phyloP scores from a whole-genome alignment of 2,888 invertebrate species.

The Trachelus tabidus region DNA sequence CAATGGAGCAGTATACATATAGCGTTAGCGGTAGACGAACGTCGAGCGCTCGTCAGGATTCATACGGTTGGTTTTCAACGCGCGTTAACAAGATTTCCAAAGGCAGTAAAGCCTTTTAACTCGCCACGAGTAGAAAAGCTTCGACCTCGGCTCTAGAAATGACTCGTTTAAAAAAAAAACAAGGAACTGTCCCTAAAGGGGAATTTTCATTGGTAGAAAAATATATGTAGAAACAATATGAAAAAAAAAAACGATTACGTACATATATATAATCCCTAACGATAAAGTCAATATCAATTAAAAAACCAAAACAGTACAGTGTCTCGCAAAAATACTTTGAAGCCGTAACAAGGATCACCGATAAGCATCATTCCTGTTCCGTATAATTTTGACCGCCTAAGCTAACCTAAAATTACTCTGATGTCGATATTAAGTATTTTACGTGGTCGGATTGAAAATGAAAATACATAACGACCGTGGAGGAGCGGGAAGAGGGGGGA shows the following conservation, averaged over 20 bases:
- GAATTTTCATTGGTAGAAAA: neutral
- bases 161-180: neutral
- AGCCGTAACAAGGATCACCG: neutral
- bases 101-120: conserved; percentile 57
- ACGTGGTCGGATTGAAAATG: neutral
- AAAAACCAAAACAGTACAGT: neutral
- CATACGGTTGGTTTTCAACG: conserved; percentile 58
- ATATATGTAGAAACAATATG: neutral
- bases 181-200: neutral
- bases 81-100: conserved; percentile 56
- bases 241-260: neutral
- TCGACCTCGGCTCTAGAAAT: neutral
- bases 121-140: conserved; percentile 12
- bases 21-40: neutral
- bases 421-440: neutral
- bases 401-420: neutral
- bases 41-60: conserved; percentile 51
- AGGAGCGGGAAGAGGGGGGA: too few species aligned
- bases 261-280: neutral
- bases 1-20: neutral
- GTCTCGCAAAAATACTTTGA: neutral
- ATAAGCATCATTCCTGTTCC: neutral
- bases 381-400: neutral
- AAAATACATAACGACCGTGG: neutral
- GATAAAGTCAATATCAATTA: neutral